Percentiles rank a stretch among this genome's conserved stretches.
These are phyloP conservation scores for Ceratosolen solmsi DNA, from an alignment of 1,140 invertebrate species.

Conservation along the genomic window DNA sequence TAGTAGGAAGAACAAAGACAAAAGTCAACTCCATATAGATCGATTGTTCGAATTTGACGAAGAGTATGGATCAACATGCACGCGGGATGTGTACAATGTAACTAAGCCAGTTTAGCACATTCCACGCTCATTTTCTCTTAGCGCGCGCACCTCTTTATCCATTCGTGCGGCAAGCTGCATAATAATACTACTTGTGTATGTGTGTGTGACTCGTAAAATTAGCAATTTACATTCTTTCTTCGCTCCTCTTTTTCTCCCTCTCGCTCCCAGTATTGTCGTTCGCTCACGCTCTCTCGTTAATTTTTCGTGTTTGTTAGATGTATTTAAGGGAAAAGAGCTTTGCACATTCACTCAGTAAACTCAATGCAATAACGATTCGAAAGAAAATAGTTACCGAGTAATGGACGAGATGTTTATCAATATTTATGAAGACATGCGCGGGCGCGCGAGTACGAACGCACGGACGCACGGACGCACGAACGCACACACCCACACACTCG, in stretches of 20 bases:
- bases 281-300: background rate
- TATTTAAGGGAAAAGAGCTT: no score
- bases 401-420: no score
- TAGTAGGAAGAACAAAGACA: background rate
- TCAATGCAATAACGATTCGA: no score
- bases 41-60: background rate
- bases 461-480: no score
- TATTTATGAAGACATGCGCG: no score
- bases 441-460: no score
- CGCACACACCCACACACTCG: no score
- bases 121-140: constrained; percentile 23
- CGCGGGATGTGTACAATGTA: constrained; percentile 47
- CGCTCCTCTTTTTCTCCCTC: background rate
- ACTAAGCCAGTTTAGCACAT: constrained; percentile 42
- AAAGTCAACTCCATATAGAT: background rate
- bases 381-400: no score
- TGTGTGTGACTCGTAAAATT: background rate
- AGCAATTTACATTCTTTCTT: no score
- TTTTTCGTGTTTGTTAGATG: no score
- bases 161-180: constrained; percentile 11
- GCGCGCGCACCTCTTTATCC: constrained; percentile 5
- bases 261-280: no score
- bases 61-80: background rate
- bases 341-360: no score
- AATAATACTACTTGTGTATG: constrained; percentile 8